Evolutionary conservation across 1,140 invertebrate species (phyloP).

Genomic region (Galleria mellonella): DNA sequence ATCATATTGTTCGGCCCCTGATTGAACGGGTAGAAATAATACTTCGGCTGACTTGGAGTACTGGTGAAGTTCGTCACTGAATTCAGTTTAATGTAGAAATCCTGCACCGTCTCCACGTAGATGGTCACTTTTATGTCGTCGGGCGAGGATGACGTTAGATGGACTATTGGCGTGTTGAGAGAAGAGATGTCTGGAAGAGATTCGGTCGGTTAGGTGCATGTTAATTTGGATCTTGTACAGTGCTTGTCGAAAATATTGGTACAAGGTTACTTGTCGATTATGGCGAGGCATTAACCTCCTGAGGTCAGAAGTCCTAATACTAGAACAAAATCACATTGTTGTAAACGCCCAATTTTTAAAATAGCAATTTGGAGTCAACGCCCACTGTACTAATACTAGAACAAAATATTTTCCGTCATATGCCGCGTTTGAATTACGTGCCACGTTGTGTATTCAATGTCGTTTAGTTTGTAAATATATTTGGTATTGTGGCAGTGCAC

Average conservation of each 20-base stretch:
- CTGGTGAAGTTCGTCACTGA: constrained; percentile 43
- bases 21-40: constrained; percentile 66
- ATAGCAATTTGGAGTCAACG: too few relatives aligned
- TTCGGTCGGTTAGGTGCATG: neutral
- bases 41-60: constrained; percentile 70
- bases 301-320: too few relatives aligned
- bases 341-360: too few relatives aligned
- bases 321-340: too few relatives aligned
- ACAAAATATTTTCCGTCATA: too few relatives aligned
- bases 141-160: constrained; percentile 76
- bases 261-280: too few relatives aligned
- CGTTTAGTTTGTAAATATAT: too few relatives aligned
- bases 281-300: too few relatives aligned
- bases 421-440: too few relatives aligned
- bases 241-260: neutral
- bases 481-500: too few relatives aligned
- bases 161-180: constrained; percentile 73
- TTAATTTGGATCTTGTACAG: neutral
- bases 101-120: constrained; percentile 67
- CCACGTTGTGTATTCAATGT: too few relatives aligned
- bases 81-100: constrained; percentile 76
- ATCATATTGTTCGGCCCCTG: constrained; percentile 32
- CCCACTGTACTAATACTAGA: too few relatives aligned
- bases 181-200: constrained; percentile 30
- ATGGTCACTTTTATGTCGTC: constrained; percentile 72